Evolutionary conservation across 2,888 invertebrate genomes (phyloP).

Genomic region (Tupiocoris notatus): DNA sequence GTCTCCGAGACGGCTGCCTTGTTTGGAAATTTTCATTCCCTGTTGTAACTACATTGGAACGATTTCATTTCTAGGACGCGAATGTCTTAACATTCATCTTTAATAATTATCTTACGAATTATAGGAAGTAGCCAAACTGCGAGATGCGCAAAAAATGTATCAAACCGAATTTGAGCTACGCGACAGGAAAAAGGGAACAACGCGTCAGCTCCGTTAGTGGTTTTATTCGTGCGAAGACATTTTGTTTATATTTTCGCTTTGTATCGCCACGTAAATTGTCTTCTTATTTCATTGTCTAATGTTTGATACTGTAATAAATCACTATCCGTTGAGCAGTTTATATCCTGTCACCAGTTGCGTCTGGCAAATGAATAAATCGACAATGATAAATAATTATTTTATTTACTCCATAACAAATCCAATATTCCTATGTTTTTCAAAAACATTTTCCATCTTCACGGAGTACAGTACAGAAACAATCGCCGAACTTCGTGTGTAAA

Average conservation of each 20-base stretch:
- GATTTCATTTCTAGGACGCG: constrained; percentile 35
- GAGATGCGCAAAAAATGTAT: constrained; percentile 49
- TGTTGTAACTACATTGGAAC: neutral
- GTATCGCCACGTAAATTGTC: neutral
- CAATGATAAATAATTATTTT: too few relatives aligned
- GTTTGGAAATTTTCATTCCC: neutral
- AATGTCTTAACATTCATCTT: constrained; percentile 33
- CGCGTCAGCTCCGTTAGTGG: constrained; percentile 37
- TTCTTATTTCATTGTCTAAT: neutral
- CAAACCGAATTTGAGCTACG: constrained; percentile 49
- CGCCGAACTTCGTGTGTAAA: too few relatives aligned
- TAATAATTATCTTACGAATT: constrained; percentile 43
- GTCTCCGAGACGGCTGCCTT: neutral
- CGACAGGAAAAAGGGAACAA: constrained; percentile 47
- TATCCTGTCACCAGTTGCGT: too few relatives aligned
- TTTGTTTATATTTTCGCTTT: neutral
- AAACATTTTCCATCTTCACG: too few relatives aligned
- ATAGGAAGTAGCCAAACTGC: constrained; percentile 48
- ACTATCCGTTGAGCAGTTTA: too few relatives aligned
- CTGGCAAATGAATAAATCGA: too few relatives aligned
- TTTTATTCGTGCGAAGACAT: neutral
- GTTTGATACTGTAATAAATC: neutral
- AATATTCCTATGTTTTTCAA: too few relatives aligned
- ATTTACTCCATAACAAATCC: too few relatives aligned
- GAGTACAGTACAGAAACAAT: too few relatives aligned